These are phyloP conservation scores for Parazoanthus darwini DNA, from an alignment of 92 coral and sea anemone species.

Conservation along the genomic window DNA sequence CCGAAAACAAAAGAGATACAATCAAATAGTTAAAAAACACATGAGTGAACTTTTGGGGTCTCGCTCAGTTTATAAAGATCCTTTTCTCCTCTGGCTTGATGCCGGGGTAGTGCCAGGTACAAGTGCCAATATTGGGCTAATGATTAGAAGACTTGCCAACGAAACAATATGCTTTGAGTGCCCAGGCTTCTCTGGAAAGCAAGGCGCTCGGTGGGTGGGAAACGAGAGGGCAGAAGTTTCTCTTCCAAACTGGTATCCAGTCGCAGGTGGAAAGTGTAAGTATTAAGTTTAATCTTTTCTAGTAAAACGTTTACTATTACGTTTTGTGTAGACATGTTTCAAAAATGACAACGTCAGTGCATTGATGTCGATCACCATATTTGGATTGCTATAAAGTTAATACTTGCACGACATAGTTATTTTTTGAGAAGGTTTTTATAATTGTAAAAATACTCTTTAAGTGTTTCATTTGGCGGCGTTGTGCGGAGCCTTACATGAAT, in stretches of 20 bases:
- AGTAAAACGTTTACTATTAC: neutral
- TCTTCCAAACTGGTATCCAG: constrained; percentile 84
- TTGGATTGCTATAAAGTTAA: too few species aligned
- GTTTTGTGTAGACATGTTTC: neutral
- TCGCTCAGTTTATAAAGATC: constrained; percentile 59
- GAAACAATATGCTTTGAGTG: constrained; percentile 66
- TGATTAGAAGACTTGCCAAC: constrained; percentile 53
- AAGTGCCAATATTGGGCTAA: constrained; percentile 62
- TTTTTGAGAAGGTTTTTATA: too few species aligned
- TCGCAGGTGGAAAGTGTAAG: constrained; percentile 55
- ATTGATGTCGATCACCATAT: too few species aligned
- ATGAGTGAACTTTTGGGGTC: constrained; percentile 60
- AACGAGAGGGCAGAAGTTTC: constrained; percentile 71
- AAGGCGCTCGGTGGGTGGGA: constrained; percentile 74
- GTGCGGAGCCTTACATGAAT: too few species aligned
- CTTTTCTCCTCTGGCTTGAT: constrained; percentile 76
- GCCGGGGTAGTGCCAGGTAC: constrained; percentile 58
- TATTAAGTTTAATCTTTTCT: neutral
- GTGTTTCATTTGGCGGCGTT: too few species aligned
- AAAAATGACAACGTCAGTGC: neutral
- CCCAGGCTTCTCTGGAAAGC: constrained; percentile 56
- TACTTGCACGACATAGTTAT: too few species aligned
- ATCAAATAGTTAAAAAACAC: constrained; percentile 54
- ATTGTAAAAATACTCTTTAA: too few species aligned
- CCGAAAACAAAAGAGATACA: constrained; percentile 41